A percentile compares a stretch with the other conserved stretches of the same genome.
Evolutionary conservation across 2,888 invertebrate genomes (phyloP).

Genomic region (Trichacis sp.): DNA sequence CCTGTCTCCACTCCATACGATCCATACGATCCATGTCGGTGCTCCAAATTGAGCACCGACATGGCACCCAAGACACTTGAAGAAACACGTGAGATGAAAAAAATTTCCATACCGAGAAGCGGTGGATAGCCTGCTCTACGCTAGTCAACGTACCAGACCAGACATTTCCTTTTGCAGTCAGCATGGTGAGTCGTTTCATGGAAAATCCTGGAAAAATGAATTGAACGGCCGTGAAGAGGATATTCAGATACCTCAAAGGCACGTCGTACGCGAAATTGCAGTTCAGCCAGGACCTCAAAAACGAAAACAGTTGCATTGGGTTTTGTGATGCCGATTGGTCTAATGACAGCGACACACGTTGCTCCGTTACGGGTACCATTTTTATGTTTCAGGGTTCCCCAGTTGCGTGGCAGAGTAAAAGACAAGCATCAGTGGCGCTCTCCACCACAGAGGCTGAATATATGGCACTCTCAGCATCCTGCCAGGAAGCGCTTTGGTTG

Average conservation of each 20-base stretch:
- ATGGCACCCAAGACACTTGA: slow-evolving; percentile 18
- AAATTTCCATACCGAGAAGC: slow-evolving; percentile 26
- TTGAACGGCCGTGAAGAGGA: slow-evolving; percentile 44
- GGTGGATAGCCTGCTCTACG: slow-evolving; percentile 30
- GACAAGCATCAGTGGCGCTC: no score
- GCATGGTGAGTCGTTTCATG: slow-evolving; percentile 32
- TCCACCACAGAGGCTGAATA: background rate
- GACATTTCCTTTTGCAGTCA: slow-evolving; percentile 38
- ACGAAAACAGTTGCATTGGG: background rate
- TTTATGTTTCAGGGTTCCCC: background rate
- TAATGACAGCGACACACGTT: background rate
- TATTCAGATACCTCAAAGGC: slow-evolving; percentile 29
- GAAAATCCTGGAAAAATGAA: slow-evolving; percentile 34
- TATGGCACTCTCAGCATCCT: background rate
- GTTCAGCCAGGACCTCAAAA: slow-evolving; percentile 5
- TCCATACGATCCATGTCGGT: slow-evolving; percentile 3
- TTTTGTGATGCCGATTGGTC: background rate
- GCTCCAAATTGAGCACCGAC: slow-evolving; percentile 11
- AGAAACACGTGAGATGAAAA: slow-evolving; percentile 16
- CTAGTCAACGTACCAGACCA: slow-evolving; percentile 29
- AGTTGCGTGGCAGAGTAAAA: background rate
- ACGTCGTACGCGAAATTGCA: slow-evolving; percentile 35
- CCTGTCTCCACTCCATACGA: slow-evolving; percentile 47
- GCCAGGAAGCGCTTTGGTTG: background rate
- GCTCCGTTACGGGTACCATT: background rate